These are phyloP conservation scores for Drosophila anomalata DNA, from an alignment of 2,888 invertebrate genomes.

Conservation along the genomic window DNA sequence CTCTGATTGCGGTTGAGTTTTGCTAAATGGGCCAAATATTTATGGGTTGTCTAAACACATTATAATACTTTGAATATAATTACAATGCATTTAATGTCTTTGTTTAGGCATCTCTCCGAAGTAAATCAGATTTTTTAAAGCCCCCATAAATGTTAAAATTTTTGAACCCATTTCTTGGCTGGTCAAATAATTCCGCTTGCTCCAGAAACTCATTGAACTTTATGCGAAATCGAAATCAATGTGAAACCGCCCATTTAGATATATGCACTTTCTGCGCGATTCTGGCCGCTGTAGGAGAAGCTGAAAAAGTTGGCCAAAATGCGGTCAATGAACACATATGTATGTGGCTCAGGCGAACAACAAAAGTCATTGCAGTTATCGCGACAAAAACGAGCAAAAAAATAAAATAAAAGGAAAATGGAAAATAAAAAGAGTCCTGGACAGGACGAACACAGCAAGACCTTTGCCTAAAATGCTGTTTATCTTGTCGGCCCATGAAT, in stretches of 20 bases:
- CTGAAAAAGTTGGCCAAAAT: constrained; percentile 40
- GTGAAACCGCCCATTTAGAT: constrained; percentile 50
- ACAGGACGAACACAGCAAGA: constrained; percentile 44
- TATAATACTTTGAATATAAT: neutral
- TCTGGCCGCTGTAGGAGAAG: constrained; percentile 43
- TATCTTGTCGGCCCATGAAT: constrained; percentile 62
- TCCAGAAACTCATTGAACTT: constrained; percentile 65
- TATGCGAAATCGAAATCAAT: constrained; percentile 66
- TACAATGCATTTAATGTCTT: neutral
- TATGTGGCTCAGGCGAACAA: constrained; percentile 31
- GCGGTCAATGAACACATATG: constrained; percentile 74
- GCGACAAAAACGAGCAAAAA: constrained; percentile 39
- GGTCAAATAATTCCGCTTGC: constrained; percentile 49
- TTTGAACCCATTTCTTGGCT: constrained; percentile 31
- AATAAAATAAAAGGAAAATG: constrained; percentile 9
- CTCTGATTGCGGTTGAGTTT: constrained; percentile 25
- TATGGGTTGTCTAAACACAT: neutral
- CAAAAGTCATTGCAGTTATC: constrained; percentile 51
- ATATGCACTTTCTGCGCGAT: constrained; percentile 58
- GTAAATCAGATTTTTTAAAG: too few species aligned
- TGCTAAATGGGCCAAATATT: constrained; percentile 12
- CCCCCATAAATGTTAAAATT: constrained; percentile 1
- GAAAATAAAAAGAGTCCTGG: constrained; percentile 25
- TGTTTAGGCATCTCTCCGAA: neutral
- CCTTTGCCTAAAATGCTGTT: constrained; percentile 76